phyloP scores from a whole-genome alignment of 92 coral and sea anemone genomes.

The Parazoanthus darwini region DNA sequence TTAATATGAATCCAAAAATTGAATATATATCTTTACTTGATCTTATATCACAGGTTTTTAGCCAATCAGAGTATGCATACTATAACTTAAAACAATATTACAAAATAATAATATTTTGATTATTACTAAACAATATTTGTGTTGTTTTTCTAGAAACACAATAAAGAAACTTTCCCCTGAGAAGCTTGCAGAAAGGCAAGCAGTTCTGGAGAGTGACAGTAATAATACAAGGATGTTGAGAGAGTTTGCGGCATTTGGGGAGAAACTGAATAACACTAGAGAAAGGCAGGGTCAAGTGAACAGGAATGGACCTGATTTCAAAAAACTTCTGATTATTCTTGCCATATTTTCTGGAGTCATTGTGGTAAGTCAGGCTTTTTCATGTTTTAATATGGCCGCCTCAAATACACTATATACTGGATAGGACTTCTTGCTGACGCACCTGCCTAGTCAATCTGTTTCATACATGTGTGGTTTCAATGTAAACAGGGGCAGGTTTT shows the following conservation, averaged over 20 bases:
- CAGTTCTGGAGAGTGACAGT: conserved; percentile 23
- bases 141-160: conserved; percentile 62
- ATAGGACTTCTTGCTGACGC: no score
- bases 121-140: no score
- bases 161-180: conserved; percentile 74
- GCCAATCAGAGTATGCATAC: no score
- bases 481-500: neutral
- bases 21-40: no score
- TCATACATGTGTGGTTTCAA: no score
- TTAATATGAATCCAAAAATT: no score
- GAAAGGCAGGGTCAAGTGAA: conserved; percentile 25
- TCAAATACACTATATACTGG: no score
- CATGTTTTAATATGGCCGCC: no score
- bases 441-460: no score
- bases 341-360: conserved; percentile 60
- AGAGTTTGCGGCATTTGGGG: conserved; percentile 72
- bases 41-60: no score
- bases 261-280: conserved; percentile 26
- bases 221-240: conserved; percentile 55
- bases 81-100: no score
- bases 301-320: conserved; percentile 39
- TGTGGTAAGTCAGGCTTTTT: conserved; percentile 57
- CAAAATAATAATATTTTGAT: no score
- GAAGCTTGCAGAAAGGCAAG: conserved; percentile 50
- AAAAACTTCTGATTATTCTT: conserved; percentile 41